Base-by-base conservation (phyloP, 2,113 vertebrate species). In the Verasper variegatus region DNA sequence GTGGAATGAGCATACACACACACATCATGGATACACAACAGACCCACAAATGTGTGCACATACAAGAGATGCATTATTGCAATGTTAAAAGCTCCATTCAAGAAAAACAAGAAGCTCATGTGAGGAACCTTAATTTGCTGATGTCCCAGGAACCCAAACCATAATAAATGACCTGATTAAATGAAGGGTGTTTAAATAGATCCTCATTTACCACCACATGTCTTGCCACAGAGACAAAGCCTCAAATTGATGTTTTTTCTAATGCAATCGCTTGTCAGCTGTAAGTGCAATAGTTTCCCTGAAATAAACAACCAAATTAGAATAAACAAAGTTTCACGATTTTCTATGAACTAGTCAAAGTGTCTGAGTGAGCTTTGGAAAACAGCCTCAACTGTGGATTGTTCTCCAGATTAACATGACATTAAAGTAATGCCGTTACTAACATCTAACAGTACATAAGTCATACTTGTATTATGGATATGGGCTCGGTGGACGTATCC, bases 111-210 rank as follows among this genome's bases (percentile, higher is more conserved):
- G 13, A 55, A 58, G 62, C 56, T 56, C 21, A 18, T 7, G 6
- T 78, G 37, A 76, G 27, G 35, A 40, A 68, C 42, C 49, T 61
- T 26, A 47, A 21, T 78, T 67, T 72, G 60, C 54, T 80, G 65
- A n/a, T 21, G 55, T 59, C 45, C 66, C 66, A 64, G 57, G 67
- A 78, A 71, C 27, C 61, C 40, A 65, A 56, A 60, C 56, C 62
- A 49, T 62, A 70, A 80, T 66, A 62, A 79, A 78, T 74, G 72
- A 76, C 74, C 79, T 75, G 49, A 80, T 81, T 85, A 73, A 56
- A 72, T 47, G 70, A 78, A 52, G 69, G 56, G 26, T 71, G 15
- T 74, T 80, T 71, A 81, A 77, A 86, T 74, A 84, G 79, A 86
- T 78, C 26, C 31, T 66, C 27, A 66, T 67, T 70, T 27, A 77